A percentile compares a stretch with the other conserved stretches of the same genome.
Conservation (phyloP, 2,888 invertebrate species). For the Amblyteles armatorius region DNA sequence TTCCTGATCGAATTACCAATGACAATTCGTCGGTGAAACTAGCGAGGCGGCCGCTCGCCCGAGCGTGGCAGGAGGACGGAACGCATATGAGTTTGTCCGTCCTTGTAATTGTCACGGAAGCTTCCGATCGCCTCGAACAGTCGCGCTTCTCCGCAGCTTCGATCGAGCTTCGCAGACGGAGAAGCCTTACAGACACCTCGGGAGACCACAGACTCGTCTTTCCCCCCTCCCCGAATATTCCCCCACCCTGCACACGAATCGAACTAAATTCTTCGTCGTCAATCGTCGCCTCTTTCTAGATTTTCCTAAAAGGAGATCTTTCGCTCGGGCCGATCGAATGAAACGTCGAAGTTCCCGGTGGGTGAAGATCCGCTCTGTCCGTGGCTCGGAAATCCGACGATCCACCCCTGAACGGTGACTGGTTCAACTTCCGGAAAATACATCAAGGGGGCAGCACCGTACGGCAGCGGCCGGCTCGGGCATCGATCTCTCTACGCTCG, state of each 20-base stretch:
- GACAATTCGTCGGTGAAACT: conserved; percentile 9
- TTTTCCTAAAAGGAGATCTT: conserved; percentile 2
- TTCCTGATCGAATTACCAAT: not conserved
- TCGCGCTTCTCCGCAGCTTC: conserved; percentile 9
- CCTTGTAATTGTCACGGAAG: conserved; percentile 55
- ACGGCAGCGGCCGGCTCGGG: conserved; percentile 70
- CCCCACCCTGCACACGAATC: no score
- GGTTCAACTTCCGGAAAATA: conserved; percentile 69
- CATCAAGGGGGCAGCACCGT: conserved; percentile 78
- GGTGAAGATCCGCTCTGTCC: not conserved
- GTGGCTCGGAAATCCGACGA: not conserved
- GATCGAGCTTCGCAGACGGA: conserved; percentile 4
- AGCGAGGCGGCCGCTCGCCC: conserved; percentile 28
- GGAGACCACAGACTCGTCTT: conserved; percentile 1
- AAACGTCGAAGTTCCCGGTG: conserved; percentile 12
- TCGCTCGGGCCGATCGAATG: not conserved
- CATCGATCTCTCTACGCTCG: conserved; percentile 75
- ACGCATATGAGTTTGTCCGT: conserved; percentile 32
- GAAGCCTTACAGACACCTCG: not conserved
- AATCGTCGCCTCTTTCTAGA: not conserved
- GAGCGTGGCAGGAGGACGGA: conserved; percentile 6
- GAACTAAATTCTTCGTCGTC: not conserved
- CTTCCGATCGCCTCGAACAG: conserved; percentile 12
- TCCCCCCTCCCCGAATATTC: no score
- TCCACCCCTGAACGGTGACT: conserved; percentile 63